phyloP scores from a whole-genome alignment of 1,140 invertebrate species.

The Doryteuthis pealeii region DNA sequence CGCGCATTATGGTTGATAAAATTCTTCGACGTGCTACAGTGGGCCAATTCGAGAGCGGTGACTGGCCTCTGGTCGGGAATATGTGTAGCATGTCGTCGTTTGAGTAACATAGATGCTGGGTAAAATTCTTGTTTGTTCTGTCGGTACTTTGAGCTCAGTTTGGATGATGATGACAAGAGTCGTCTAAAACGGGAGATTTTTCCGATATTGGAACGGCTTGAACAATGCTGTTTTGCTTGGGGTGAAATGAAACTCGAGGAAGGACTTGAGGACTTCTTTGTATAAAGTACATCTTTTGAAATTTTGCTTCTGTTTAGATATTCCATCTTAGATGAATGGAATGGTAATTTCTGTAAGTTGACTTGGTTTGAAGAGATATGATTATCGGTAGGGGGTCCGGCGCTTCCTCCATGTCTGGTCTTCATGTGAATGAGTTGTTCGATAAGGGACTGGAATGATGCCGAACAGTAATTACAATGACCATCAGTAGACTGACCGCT shows the following conservation, averaged over 20 bases:
- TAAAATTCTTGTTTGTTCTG: not conserved
- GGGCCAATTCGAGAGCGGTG: not conserved
- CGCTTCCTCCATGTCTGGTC: not conserved
- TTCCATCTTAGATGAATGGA: no score
- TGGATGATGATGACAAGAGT: not conserved
- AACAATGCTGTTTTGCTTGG: not conserved
- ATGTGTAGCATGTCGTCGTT: not conserved
- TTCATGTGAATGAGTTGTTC: not conserved
- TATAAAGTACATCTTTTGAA: not conserved
- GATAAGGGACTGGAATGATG: not conserved
- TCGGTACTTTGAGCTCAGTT: not conserved
- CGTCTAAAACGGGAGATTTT: not conserved
- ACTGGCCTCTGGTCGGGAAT: not conserved
- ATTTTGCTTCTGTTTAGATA: not conserved
- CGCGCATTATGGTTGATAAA: not conserved
- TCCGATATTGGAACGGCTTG: not conserved
- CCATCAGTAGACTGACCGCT: not conserved
- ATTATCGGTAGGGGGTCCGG: not conserved
- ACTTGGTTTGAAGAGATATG: not conserved
- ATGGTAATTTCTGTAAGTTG: not conserved
- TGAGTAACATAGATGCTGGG: not conserved
- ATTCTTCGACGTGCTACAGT: not conserved
- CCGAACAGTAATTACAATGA: not conserved
- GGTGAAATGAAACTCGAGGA: not conserved
- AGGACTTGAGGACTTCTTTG: not conserved